These are phyloP conservation scores for Synanceia verrucosa DNA, from an alignment of 2,797 vertebrate species.

Conservation along the genomic window DNA sequence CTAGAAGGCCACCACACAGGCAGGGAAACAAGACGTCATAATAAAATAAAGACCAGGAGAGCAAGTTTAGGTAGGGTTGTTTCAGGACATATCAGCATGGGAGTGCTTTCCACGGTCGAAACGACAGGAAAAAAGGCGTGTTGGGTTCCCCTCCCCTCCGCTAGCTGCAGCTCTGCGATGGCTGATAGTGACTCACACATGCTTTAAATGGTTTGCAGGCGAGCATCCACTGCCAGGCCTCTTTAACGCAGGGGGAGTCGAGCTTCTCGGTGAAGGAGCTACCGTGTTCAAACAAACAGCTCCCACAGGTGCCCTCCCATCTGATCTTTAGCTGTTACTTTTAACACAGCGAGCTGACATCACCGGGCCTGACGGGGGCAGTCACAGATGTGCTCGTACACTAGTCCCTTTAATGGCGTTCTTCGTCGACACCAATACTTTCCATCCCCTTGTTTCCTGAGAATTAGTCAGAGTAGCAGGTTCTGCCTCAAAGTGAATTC, in stretches of 20 bases:
- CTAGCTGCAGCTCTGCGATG: conserved; percentile 27
- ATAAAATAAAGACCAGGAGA: conserved; percentile 35
- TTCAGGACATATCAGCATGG: conserved; percentile 48
- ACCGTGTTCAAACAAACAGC: conserved; percentile 39
- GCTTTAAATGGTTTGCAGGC: conserved; percentile 46
- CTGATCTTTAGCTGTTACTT: conserved; percentile 33
- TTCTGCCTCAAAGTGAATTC: conserved; percentile 57
- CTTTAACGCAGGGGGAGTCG: conserved; percentile 29
- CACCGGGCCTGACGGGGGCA: conserved; percentile 32
- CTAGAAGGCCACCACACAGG: background rate
- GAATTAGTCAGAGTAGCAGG: conserved; percentile 57
- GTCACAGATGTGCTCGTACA: conserved; percentile 18
- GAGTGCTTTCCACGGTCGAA: conserved; percentile 43
- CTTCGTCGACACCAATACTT: conserved; percentile 64
- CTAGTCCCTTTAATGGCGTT: conserved; percentile 37
- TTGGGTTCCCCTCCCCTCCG: conserved; percentile 20
- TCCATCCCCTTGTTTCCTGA: conserved; percentile 64
- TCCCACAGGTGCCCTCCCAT: conserved; percentile 29
- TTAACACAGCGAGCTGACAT: conserved; percentile 54
- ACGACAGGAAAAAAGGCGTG: conserved; percentile 29
- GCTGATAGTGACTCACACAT: conserved; percentile 55
- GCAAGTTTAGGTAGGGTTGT: conserved; percentile 35
- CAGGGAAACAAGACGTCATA: conserved; percentile 13
- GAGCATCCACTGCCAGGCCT: conserved; percentile 8
- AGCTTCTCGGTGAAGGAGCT: conserved; percentile 25